phyloP scores from a whole-genome alignment of 1,140 invertebrate genomes.

The Papilio polyxenes region DNA sequence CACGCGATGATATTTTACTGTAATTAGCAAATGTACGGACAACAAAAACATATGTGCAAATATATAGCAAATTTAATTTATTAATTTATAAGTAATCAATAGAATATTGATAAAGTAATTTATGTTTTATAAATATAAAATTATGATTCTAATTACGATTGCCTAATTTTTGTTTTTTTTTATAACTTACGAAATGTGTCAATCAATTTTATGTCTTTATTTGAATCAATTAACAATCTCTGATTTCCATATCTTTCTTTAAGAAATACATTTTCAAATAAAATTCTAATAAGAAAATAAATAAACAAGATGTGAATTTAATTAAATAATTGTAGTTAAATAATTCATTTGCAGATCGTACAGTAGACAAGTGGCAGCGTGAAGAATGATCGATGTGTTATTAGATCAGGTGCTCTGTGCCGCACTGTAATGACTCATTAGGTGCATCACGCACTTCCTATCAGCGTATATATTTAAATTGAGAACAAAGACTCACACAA shows the following conservation, averaged over 20 bases:
- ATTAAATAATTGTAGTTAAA: neutral
- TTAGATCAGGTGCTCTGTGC: conserved; percentile 45
- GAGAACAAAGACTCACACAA: neutral
- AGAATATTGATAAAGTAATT: neutral
- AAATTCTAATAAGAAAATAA: too few species aligned
- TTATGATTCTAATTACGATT: neutral
- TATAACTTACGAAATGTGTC: too few species aligned
- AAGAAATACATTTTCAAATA: too few species aligned
- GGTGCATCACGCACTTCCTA: conserved; percentile 27
- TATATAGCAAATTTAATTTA: neutral
- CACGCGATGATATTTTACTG: conserved; percentile 24
- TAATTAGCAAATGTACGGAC: conserved; percentile 17
- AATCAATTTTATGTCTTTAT: too few species aligned
- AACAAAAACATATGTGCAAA: conserved; percentile 1
- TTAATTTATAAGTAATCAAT: neutral
- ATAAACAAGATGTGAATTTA: neutral
- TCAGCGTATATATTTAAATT: conserved; percentile 28
- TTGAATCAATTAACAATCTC: too few species aligned
- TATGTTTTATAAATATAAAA: neutral
- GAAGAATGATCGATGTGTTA: conserved; percentile 46
- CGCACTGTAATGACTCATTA: conserved; percentile 42
- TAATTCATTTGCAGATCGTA: conserved; percentile 26
- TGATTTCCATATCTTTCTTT: too few species aligned
- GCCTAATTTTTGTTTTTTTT: too few species aligned
- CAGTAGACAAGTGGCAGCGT: conserved; percentile 35